Evolutionary conservation across 2,888 invertebrate species (phyloP).

Genomic region (Tyria jacobaeae): DNA sequence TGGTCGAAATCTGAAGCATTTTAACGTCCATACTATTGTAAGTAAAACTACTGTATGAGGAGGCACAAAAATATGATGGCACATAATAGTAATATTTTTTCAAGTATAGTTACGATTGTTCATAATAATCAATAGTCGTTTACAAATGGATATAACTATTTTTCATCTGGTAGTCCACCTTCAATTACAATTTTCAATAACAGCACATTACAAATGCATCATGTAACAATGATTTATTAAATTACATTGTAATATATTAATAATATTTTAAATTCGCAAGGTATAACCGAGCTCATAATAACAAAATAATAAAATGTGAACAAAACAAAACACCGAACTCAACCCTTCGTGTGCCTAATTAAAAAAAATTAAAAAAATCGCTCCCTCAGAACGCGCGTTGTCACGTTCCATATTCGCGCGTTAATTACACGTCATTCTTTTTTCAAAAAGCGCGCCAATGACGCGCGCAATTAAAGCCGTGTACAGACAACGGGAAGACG

Average conservation of each 20-base stretch:
- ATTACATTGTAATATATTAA: conserved; percentile 43
- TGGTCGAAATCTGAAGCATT: no score
- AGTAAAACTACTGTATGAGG: no score
- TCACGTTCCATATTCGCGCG: conserved; percentile 86
- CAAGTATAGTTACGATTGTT: not conserved
- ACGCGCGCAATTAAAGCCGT: conserved; percentile 86
- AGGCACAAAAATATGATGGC: no score
- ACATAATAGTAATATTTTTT: no score
- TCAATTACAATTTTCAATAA: conserved; percentile 4
- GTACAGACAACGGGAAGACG: conserved; percentile 86
- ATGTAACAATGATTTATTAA: conserved; percentile 33
- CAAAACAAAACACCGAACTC: conserved; percentile 51
- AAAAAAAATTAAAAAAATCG: conserved; percentile 78
- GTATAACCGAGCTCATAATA: conserved; percentile 39
- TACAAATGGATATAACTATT: not conserved
- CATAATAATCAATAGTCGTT: not conserved
- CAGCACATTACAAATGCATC: not conserved
- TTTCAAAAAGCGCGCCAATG: conserved; percentile 86
- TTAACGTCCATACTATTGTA: no score
- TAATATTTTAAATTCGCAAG: conserved; percentile 40
- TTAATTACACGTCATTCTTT: conserved; percentile 87
- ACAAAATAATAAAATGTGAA: conserved; percentile 46
- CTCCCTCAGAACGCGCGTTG: conserved; percentile 84
- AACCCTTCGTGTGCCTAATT: conserved; percentile 74
- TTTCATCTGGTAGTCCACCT: not conserved